phyloP scores from a whole-genome alignment of 2,888 invertebrate genomes.

The Pseudanteris insignis region DNA sequence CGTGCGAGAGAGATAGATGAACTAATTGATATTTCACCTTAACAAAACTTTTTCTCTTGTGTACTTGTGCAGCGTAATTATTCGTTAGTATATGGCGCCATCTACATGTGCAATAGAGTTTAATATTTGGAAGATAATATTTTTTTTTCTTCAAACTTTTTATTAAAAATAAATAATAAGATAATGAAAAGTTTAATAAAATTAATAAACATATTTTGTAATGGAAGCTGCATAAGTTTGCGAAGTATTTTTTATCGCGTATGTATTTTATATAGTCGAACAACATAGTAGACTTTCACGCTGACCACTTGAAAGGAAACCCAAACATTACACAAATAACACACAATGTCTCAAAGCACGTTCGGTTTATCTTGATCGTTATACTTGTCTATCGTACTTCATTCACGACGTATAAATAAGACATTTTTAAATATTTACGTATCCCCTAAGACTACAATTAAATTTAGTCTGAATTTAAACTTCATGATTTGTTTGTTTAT shows the following conservation, averaged over 20 bases:
- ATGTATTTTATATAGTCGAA: neutral
- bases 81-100: too few species aligned
- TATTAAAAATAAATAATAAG: neutral
- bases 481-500: neutral
- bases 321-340: constrained; percentile 14
- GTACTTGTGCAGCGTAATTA: too few species aligned
- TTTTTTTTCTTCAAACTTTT: neutral
- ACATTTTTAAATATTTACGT: constrained; percentile 22
- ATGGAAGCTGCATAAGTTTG: too few species aligned
- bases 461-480: neutral
- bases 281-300: constrained; percentile 6
- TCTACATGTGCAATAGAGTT: too few species aligned
- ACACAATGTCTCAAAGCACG: constrained; percentile 26
- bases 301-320: constrained; percentile 7
- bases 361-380: constrained; percentile 26
- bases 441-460: constrained; percentile 5
- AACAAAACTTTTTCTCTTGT: too few species aligned
- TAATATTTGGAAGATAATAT: too few species aligned
- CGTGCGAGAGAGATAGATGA: too few species aligned
- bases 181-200: too few species aligned
- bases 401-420: constrained; percentile 2
- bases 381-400: constrained; percentile 18
- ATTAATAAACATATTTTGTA: too few species aligned
- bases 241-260: neutral
- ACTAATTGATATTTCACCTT: too few species aligned